Percentiles rank a stretch among this genome's conserved stretches.
Evolutionary conservation across 2,113 vertebrate species (phyloP).

Genomic region (Cyphomyrus discorhynchus): DNA sequence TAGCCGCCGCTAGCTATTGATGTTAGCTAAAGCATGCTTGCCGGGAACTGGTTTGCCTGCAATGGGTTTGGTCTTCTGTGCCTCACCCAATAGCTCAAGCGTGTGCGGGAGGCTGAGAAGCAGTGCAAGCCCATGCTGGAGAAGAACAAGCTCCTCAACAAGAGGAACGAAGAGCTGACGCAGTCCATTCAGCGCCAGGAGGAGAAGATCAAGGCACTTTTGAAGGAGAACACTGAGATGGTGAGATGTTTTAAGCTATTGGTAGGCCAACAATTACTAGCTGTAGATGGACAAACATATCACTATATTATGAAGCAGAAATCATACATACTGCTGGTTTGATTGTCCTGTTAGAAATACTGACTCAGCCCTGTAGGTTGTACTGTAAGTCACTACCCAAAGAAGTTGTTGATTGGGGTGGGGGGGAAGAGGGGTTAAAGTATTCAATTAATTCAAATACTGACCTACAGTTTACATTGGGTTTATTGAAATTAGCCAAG

Average conservation of each 20-base stretch:
- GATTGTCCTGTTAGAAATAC: not conserved
- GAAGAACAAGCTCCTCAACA: constrained; percentile 90
- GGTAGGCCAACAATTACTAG: not conserved
- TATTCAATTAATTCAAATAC: not conserved
- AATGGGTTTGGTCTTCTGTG: not conserved
- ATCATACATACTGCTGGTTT: not conserved
- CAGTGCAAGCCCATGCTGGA: constrained; percentile 95
- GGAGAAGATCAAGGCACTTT: constrained; percentile 81
- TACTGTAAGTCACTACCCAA: not conserved
- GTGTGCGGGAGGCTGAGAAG: constrained; percentile 88
- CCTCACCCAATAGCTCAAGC: constrained; percentile 72
- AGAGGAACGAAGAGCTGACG: constrained; percentile 91
- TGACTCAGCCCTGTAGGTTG: not conserved
- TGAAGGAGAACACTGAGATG: constrained; percentile 93
- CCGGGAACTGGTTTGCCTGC: not conserved
- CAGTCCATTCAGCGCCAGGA: constrained; percentile 88
- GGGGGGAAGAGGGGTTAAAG: not conserved
- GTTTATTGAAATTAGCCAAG: not conserved
- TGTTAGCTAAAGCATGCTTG: not conserved
- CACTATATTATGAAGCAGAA: not conserved
- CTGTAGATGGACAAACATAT: not conserved
- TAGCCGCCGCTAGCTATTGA: not conserved
- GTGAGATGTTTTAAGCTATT: constrained; percentile 51
- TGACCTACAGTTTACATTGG: not conserved
- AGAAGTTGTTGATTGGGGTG: not conserved